phyloP scores from a whole-genome alignment of 1,140 invertebrate species.

The Aphidius ervi region DNA sequence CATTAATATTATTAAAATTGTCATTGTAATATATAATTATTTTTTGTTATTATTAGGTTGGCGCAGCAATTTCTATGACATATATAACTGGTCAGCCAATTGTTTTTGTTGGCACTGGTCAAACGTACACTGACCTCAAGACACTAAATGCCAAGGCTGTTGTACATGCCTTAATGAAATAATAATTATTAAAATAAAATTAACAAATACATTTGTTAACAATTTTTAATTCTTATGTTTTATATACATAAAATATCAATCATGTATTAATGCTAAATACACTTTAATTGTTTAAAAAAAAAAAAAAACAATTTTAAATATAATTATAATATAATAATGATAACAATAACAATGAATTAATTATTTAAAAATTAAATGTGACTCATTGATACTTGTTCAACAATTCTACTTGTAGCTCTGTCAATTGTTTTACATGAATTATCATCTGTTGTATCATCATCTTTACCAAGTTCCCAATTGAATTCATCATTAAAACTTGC shows the following conservation, averaged over 20 bases:
- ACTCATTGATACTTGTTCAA: constrained; percentile 41
- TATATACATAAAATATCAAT: neutral
- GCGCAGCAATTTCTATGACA: constrained; percentile 99
- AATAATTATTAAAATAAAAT: constrained; percentile 28
- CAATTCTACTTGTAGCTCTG: constrained; percentile 22
- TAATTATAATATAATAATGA: neutral
- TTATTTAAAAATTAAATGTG: constrained; percentile 34
- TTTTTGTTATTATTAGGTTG: constrained; percentile 65
- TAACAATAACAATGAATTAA: neutral
- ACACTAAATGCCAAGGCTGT: constrained; percentile 96
- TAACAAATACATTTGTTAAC: neutral
- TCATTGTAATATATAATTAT: constrained; percentile 11
- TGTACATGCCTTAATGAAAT: constrained; percentile 95
- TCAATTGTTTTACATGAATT: constrained; percentile 30
- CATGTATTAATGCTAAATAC: neutral
- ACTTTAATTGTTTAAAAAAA: neutral
- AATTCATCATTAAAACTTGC: constrained; percentile 50
- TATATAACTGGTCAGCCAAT: constrained; percentile 99
- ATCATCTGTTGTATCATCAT: constrained; percentile 38
- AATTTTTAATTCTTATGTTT: neutral
- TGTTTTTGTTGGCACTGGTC: constrained; percentile 98
- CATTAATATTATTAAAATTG: constrained; percentile 1
- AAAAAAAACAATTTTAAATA: neutral
- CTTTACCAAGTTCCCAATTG: constrained; percentile 45
- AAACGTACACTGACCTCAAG: constrained; percentile 97